phyloP scores from a whole-genome alignment of 2,797 vertebrate species.

The Loriculus beryllinus region DNA sequence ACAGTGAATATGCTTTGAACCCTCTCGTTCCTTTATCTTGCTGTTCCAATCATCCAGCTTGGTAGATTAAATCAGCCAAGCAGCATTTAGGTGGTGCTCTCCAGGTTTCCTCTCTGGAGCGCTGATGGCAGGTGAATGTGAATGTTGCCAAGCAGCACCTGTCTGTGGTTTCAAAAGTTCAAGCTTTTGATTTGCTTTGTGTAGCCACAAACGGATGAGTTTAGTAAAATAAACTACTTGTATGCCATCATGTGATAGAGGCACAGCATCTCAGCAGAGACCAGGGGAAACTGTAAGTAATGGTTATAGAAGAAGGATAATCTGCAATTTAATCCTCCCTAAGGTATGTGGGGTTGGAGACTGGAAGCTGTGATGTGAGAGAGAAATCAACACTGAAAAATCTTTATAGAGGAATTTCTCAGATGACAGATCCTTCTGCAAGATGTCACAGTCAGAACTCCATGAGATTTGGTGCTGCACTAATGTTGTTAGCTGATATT shows the following conservation, averaged over 20 bases:
- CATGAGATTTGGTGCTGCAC: not conserved
- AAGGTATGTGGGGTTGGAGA: not conserved
- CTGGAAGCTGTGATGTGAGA: not conserved
- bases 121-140: not conserved
- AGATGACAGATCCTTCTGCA: not conserved
- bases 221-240: not conserved
- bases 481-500: not conserved
- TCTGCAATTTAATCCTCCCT: not conserved
- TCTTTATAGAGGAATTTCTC: not conserved
- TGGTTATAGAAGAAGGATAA: not conserved
- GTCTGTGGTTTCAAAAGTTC: not conserved
- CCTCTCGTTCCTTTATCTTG: not conserved
- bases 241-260: accelerated
- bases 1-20: not conserved
- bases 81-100: accelerated
- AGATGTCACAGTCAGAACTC: not conserved
- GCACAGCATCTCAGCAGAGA: not conserved
- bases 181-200: not conserved
- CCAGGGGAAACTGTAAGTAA: not conserved
- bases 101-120: not conserved
- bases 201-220: not conserved
- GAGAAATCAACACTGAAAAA: not conserved
- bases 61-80: not conserved
- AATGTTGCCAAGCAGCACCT: not conserved
- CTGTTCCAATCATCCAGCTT: not conserved